Percentiles rank a stretch among this genome's conserved stretches.
Evolutionary conservation across 2,113 vertebrate species (phyloP).

Genomic region (Hirundichthys speculiger): DNA sequence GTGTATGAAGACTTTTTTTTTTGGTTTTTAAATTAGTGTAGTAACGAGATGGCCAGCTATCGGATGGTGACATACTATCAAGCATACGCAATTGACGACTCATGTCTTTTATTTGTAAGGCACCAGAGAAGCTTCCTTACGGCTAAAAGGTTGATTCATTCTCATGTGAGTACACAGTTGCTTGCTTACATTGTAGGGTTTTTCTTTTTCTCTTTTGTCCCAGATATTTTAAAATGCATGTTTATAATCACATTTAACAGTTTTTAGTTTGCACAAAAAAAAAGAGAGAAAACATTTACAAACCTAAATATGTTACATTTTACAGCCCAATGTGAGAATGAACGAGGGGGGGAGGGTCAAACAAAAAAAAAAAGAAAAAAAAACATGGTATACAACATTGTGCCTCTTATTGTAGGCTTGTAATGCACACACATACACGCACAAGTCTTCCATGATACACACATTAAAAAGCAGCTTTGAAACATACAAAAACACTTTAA

Average conservation of each 20-base stretch:
- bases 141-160: constrained; percentile 82
- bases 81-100: constrained; percentile 36
- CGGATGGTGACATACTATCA: background rate
- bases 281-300: constrained; percentile 75
- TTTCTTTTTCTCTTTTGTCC: constrained; percentile 51
- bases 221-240: constrained; percentile 67
- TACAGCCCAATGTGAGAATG: constrained; percentile 60
- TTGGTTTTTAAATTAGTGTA: too few relatives aligned
- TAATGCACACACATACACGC: constrained; percentile 73
- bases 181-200: constrained; percentile 73
- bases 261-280: constrained; percentile 71
- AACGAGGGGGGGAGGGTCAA: constrained; percentile 30
- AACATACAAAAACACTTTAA: constrained; percentile 86
- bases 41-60: too few relatives aligned
- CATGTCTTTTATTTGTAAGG: constrained; percentile 86
- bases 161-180: constrained; percentile 74
- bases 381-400: constrained; percentile 67
- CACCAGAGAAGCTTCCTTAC: constrained; percentile 87
- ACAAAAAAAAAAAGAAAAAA: constrained; percentile 30
- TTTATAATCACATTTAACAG: constrained; percentile 75
- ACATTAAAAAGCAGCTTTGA: constrained; percentile 83
- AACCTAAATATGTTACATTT: constrained; percentile 73
- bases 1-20: too few relatives aligned
- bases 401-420: constrained; percentile 69
- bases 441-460: constrained; percentile 73